A percentile compares a stretch with the other conserved stretches of the same genome.
Conservation (phyloP, 2,888 invertebrate genomes). For the Leptothorax acervorum region DNA sequence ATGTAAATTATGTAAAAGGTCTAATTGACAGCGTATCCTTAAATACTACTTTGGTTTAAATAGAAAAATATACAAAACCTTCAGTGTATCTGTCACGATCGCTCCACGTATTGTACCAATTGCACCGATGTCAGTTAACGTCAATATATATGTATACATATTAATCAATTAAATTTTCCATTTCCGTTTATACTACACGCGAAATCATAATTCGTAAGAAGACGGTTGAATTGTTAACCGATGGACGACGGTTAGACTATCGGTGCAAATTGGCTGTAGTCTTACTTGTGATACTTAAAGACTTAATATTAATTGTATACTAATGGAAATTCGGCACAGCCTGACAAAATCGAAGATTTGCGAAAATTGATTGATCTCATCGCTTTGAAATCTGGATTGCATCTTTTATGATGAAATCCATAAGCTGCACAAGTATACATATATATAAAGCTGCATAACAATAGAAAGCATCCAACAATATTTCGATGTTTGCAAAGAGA, state of each 20-base stretch:
- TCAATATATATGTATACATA: background rate
- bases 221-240: background rate
- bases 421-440: background rate
- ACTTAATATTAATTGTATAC: slow-evolving; percentile 59
- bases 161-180: background rate
- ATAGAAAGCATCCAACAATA: background rate
- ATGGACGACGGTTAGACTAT: background rate
- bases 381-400: slow-evolving; percentile 15
- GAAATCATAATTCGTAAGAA: background rate
- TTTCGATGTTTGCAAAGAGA: background rate
- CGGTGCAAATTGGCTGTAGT: slow-evolving; percentile 23
- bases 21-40: slow-evolving; percentile 78
- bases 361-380: slow-evolving; percentile 34
- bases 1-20: slow-evolving; percentile 56
- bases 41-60: slow-evolving; percentile 72
- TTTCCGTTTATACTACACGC: background rate
- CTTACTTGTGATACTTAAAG: slow-evolving; percentile 62
- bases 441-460: background rate
- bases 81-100: slow-evolving; percentile 42
- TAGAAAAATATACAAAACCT: slow-evolving; percentile 78
- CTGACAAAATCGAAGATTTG: slow-evolving; percentile 15
- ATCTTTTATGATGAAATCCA: background rate
- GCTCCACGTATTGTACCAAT: slow-evolving; percentile 39
- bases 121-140: slow-evolving; percentile 17
- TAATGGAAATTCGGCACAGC: slow-evolving; percentile 34